Percentiles rank a stretch among this genome's conserved stretches.
These are phyloP conservation scores for Spheniscus mendiculus DNA, from an alignment of 2,113 vertebrate genomes.

Conservation along the genomic window DNA sequence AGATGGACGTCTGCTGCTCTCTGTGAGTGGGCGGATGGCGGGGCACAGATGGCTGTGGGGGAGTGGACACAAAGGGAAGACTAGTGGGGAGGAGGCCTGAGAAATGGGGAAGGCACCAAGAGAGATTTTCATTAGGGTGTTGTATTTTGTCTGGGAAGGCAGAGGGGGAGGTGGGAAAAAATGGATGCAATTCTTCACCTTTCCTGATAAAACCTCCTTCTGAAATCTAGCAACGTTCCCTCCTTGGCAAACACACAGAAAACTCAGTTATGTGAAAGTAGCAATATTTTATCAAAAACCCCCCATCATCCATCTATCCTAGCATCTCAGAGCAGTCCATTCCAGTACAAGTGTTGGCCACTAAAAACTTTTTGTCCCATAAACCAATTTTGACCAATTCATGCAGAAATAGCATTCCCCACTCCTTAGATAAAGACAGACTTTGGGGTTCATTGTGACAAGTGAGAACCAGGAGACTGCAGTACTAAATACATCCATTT, in stretches of 20 bases:
- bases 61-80: background rate
- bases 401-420: background rate
- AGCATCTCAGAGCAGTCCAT: background rate
- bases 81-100: background rate
- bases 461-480: background rate
- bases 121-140: background rate
- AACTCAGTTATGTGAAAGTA: background rate
- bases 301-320: background rate
- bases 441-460: background rate
- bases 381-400: background rate
- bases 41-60: constrained; percentile 13
- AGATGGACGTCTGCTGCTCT: constrained; percentile 5
- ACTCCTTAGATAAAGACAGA: background rate
- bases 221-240: background rate
- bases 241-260: background rate
- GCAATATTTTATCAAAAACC: background rate
- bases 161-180: background rate
- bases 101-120: background rate
- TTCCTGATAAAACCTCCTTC: background rate
- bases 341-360: background rate
- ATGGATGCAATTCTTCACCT: background rate
- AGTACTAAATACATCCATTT: background rate
- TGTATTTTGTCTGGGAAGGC: background rate
- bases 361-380: background rate
- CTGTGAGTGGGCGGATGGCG: fast-evolving